Evolutionary conservation across 2,888 invertebrate species (phyloP).

Genomic region (Eucriotettix oculatus): DNA sequence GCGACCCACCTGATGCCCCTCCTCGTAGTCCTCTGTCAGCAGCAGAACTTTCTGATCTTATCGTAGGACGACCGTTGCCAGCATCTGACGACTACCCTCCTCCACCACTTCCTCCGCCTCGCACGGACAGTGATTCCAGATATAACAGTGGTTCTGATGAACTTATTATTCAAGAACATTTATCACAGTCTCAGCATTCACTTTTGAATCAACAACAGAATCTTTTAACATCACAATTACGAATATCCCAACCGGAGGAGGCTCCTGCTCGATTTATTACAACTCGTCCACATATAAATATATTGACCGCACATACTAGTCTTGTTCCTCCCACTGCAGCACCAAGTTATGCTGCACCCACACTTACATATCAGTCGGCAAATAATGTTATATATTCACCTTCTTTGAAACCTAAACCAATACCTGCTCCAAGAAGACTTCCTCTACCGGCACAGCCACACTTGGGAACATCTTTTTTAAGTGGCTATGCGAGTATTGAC

Average conservation of each 20-base stretch:
- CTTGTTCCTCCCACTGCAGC: conserved; percentile 45
- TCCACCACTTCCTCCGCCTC: conserved; percentile 9
- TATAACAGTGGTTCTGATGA: background rate
- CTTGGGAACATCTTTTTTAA: background rate
- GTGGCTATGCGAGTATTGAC: conserved; percentile 10
- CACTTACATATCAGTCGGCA: conserved; percentile 15
- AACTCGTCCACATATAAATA: conserved; percentile 57
- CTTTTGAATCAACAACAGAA: conserved; percentile 31
- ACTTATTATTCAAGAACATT: background rate
- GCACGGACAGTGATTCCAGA: conserved; percentile 21
- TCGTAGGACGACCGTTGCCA: conserved; percentile 38
- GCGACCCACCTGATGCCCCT: conserved; percentile 66
- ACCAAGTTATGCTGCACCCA: conserved; percentile 36
- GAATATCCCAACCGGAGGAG: conserved; percentile 37
- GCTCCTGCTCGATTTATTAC: conserved; percentile 61
- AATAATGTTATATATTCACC: conserved; percentile 6
- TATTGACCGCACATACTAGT: conserved; percentile 59
- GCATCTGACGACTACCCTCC: conserved; percentile 1
- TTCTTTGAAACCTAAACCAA: conserved; percentile 8
- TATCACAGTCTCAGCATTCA: conserved; percentile 7
- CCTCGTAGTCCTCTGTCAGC: conserved; percentile 56
- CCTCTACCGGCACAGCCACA: background rate
- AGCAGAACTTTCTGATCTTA: conserved; percentile 66
- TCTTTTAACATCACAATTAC: conserved; percentile 46
- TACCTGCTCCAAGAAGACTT: background rate